Conservation (phyloP, 1,140 invertebrate genomes). For the Tetramorium simillimum region DNA sequence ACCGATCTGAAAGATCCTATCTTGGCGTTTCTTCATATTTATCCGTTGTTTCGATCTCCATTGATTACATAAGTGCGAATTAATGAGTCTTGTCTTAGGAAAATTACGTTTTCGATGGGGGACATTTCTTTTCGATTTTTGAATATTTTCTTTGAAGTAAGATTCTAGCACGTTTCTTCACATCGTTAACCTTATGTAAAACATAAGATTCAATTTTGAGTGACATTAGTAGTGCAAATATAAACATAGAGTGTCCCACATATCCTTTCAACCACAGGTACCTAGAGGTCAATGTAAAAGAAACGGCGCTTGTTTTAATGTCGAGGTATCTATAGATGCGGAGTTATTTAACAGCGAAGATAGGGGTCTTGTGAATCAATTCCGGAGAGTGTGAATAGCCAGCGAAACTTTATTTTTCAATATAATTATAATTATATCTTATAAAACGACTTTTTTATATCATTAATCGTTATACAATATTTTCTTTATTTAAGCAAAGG, state of each 20-base stretch:
- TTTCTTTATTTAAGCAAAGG: background rate
- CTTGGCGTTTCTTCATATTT: background rate
- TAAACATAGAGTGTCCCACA: background rate
- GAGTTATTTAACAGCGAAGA: conserved; percentile 6
- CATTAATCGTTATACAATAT: background rate
- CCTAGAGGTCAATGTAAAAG: conserved; percentile 48
- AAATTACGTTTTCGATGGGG: background rate
- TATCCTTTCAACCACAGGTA: conserved; percentile 26
- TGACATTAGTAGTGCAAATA: conserved; percentile 46
- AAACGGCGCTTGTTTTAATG: conserved; percentile 47
- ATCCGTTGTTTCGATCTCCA: background rate
- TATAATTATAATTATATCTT: background rate
- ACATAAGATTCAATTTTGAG: conserved; percentile 21
- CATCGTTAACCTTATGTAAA: background rate
- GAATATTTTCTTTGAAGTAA: conserved; percentile 10
- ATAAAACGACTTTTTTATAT: background rate
- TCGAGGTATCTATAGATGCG: conserved; percentile 46
- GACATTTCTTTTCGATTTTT: background rate
- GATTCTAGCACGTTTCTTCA: background rate
- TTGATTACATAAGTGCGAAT: background rate
- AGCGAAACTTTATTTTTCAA: background rate
- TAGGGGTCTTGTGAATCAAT: conserved; percentile 12
- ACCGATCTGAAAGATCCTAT: background rate
- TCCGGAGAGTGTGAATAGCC: background rate
- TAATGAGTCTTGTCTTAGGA: background rate